Percentiles rank a stretch among this genome's conserved stretches.
These are phyloP conservation scores for Philereme transversata DNA, from an alignment of 2,888 invertebrate genomes.

Conservation along the genomic window DNA sequence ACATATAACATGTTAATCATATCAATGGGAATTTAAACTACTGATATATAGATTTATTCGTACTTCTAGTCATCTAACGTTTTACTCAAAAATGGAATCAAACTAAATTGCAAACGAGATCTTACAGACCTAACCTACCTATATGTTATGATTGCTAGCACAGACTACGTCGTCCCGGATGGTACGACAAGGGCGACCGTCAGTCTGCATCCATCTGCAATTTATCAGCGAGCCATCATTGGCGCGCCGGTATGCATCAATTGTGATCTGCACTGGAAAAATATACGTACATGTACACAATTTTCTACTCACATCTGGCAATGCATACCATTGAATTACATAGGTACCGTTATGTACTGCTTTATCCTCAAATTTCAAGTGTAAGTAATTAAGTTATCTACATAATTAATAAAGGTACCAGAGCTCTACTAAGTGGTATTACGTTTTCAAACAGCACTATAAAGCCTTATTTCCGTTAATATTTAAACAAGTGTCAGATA, in stretches of 20 bases:
- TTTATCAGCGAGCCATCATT: constrained; percentile 42
- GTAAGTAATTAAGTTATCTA: too few species aligned
- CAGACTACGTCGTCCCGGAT: not conserved
- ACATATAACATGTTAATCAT: too few species aligned
- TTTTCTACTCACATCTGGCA: not conserved
- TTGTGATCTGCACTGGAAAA: constrained; percentile 8
- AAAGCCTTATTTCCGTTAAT: constrained; percentile 10
- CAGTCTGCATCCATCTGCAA: constrained; percentile 42
- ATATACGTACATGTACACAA: not conserved
- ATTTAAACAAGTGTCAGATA: constrained; percentile 29
- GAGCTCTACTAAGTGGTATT: too few species aligned
- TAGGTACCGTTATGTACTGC: not conserved
- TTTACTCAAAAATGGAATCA: too few species aligned
- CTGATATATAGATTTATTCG: too few species aligned
- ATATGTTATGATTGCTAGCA: not conserved
- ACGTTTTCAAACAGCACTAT: not conserved
- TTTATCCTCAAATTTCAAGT: too few species aligned
- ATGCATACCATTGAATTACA: too few species aligned
- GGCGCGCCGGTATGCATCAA: constrained; percentile 17
- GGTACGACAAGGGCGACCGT: constrained; percentile 28
- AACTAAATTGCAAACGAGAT: too few species aligned
- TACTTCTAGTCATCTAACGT: too few species aligned
- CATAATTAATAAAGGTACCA: too few species aligned
- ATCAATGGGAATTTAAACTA: too few species aligned
- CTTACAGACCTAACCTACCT: not conserved